phyloP scores from a whole-genome alignment of 2,797 vertebrate species.

The Onychomys torridus region DNA sequence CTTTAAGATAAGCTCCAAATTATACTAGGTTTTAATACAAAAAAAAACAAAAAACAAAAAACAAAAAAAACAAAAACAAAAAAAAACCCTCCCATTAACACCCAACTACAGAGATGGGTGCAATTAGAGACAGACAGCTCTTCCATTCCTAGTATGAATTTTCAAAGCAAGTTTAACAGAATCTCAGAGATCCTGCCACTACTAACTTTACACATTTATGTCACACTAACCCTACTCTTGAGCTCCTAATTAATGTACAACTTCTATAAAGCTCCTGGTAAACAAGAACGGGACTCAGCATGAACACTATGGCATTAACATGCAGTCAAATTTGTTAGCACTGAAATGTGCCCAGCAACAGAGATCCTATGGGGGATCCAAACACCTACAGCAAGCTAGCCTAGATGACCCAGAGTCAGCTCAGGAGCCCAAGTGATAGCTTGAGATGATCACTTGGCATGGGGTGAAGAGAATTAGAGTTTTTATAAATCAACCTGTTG shows the following conservation, averaged over 20 bases:
- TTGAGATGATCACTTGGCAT: neutral
- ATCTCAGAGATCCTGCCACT: neutral
- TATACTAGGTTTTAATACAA: slow-evolving; percentile 81
- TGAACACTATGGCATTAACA: neutral
- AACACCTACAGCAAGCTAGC: neutral
- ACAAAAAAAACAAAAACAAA: slow-evolving; percentile 1
- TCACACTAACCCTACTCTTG: neutral
- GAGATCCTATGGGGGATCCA: neutral
- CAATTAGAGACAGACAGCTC: neutral
- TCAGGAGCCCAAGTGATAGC: neutral
- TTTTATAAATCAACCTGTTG: neutral
- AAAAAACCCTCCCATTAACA: slow-evolving; percentile 73
- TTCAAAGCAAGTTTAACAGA: slow-evolving; percentile 14
- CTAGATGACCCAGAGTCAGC: neutral
- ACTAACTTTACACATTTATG: neutral
- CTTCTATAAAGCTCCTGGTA: neutral
- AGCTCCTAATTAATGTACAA: neutral
- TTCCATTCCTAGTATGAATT: slow-evolving; percentile 23
- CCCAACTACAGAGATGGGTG: slow-evolving; percentile 67
- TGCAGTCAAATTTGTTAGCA: neutral
- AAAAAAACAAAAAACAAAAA: too few relatives aligned
- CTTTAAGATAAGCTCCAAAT: slow-evolving; percentile 73
- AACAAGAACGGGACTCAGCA: neutral
- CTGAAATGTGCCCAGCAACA: neutral
- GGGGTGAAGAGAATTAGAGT: neutral